Evolutionary conservation across 2,888 invertebrate genomes (phyloP).

Genomic region (Malthinus seriepunctatus): DNA sequence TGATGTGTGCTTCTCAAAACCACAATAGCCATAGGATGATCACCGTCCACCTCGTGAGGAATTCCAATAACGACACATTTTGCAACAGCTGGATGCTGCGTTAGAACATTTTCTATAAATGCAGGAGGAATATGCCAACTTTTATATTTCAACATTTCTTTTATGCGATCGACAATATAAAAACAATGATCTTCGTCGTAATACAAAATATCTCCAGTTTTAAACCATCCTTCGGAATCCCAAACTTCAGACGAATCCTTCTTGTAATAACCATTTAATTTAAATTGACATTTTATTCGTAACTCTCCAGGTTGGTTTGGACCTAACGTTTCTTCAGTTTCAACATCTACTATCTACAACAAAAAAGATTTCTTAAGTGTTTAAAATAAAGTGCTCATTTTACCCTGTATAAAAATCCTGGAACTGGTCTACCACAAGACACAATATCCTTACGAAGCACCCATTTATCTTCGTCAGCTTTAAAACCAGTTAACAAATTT

Average conservation of each 20-base stretch:
- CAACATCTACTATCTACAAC: conserved; percentile 56
- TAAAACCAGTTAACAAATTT: conserved; percentile 40
- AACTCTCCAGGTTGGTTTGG: conserved; percentile 59
- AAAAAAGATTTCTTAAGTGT: neutral
- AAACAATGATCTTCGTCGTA: conserved; percentile 55
- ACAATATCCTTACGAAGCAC: conserved; percentile 39
- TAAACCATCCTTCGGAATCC: conserved; percentile 53
- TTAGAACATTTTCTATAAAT: conserved; percentile 72
- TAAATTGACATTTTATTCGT: conserved; percentile 52
- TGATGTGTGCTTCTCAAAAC: conserved; percentile 17
- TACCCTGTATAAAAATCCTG: conserved; percentile 45
- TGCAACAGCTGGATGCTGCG: conserved; percentile 69
- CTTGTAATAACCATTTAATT: conserved; percentile 56
- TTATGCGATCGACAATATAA: conserved; percentile 55
- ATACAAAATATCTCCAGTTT: conserved; percentile 57
- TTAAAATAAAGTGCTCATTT: neutral
- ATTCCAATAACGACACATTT: conserved; percentile 83
- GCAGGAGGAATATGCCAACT: conserved; percentile 69
- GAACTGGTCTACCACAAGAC: conserved; percentile 40
- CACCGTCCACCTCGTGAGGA: conserved; percentile 69
- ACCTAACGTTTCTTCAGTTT: conserved; percentile 52
- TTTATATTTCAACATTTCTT: conserved; percentile 56
- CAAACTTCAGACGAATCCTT: neutral
- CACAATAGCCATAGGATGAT: conserved; percentile 55
- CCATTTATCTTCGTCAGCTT: conserved; percentile 38